phyloP scores from a whole-genome alignment of 2,888 invertebrate species.

The Chloroclysta siterata region DNA sequence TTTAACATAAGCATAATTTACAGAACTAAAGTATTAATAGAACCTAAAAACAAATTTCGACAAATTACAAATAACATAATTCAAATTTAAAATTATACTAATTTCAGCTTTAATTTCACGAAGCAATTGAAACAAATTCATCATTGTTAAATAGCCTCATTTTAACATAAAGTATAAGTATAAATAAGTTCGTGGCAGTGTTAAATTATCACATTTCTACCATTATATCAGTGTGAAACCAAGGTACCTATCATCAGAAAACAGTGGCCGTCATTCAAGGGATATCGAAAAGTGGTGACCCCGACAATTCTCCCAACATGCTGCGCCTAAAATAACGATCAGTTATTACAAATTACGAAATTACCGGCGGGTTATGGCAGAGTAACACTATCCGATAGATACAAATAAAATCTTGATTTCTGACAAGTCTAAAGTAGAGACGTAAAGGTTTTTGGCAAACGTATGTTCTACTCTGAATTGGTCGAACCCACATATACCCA shows the following conservation, averaged over 20 bases:
- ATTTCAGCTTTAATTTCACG: too few relatives aligned
- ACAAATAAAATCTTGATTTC: too few relatives aligned
- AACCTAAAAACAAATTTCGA: background rate
- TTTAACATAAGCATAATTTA: background rate
- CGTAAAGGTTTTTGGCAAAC: too few relatives aligned
- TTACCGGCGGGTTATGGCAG: too few relatives aligned
- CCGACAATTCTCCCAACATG: background rate
- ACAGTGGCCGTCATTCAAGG: background rate
- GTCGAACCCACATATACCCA: too few relatives aligned
- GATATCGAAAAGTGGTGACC: background rate
- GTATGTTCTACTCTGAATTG: too few relatives aligned
- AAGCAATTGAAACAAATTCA: background rate
- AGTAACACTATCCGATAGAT: too few relatives aligned
- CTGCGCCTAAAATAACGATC: too few relatives aligned
- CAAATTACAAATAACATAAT: background rate
- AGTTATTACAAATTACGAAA: too few relatives aligned
- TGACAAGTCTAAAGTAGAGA: too few relatives aligned
- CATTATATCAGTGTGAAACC: slow-evolving; percentile 15
- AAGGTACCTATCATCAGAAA: background rate
- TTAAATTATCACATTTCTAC: slow-evolving; percentile 32
- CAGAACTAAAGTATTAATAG: background rate
- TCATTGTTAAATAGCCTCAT: background rate
- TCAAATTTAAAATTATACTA: background rate
- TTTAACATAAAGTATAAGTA: slow-evolving; percentile 14
- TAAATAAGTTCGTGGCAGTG: slow-evolving; percentile 34